Percentiles rank a stretch among this genome's conserved stretches.
Conservation (phyloP, 2,797 vertebrate species). For the Tapera naevia region DNA sequence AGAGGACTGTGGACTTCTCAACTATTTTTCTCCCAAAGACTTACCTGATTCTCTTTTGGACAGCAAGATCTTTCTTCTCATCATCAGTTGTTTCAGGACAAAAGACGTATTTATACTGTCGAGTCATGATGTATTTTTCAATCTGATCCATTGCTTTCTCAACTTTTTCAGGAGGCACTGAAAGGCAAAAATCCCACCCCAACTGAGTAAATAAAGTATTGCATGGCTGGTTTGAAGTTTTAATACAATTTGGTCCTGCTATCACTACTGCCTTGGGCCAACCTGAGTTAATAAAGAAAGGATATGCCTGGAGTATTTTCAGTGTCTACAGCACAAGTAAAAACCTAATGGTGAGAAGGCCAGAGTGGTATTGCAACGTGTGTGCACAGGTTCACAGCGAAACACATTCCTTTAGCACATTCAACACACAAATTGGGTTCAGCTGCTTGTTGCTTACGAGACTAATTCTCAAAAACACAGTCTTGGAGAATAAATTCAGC, state of each 20-base stretch:
- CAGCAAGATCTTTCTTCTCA: conserved; percentile 93
- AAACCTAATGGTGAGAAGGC: neutral
- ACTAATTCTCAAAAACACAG: neutral
- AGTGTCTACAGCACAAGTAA: neutral
- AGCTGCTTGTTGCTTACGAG: neutral
- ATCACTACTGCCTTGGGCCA: neutral
- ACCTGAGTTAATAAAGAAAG: neutral
- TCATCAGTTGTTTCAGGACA: conserved; percentile 96
- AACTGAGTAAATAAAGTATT: neutral
- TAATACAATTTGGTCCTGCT: neutral
- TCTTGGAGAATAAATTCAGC: neutral
- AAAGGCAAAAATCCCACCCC: conserved; percentile 33
- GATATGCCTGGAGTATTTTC: neutral
- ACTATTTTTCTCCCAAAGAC: neutral
- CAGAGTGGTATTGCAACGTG: neutral
- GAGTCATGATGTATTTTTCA: conserved; percentile 97
- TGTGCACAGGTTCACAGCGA: neutral
- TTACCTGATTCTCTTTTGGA: conserved; percentile 92
- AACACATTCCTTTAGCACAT: neutral
- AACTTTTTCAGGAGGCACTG: conserved; percentile 90
- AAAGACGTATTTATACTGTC: conserved; percentile 95
- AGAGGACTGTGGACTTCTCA: neutral
- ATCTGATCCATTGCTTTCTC: conserved; percentile 97
- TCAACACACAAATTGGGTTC: neutral
- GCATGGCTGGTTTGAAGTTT: neutral